Base-by-base conservation (phyloP, 2,888 invertebrate genomes). In the Ectemnius cavifrons region DNA sequence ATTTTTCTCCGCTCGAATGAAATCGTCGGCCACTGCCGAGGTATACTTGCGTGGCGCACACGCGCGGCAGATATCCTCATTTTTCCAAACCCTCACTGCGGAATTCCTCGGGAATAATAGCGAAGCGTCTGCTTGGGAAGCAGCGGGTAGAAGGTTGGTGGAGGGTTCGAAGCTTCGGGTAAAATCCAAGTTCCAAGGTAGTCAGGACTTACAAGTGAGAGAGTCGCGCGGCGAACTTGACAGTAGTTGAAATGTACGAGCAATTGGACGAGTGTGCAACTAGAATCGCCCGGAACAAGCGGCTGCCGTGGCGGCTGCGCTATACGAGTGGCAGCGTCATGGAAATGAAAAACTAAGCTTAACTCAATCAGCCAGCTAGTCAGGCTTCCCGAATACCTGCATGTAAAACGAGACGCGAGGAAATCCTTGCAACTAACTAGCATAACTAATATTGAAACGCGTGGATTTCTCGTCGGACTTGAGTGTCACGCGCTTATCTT, bases 1-100 rank as follows among this genome's bases (percentile, higher is more conserved):
- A 62, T 62, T 62, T 46, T 16, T 18, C 61, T 62, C 18, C 16
- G 16, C 45, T 16, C 61, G 61, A 62, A 46, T 62, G 45, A 62
- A 62, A 62, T 62, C 46, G 61, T 62, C 61, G 16, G 46, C 46
- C 11, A 0, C 14, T 16, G 14, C 37, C 61, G 46, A 11, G 37
- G 23, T 23, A 23, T 23, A 23, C 23, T 11, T 37, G 37, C 37
- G 37, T 11, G 37, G 37, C 37, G 37, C 37, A 37, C 37, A 37
- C 37, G 37, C 37, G 37, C 37, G 23, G 23, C 37, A 37, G 37
- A 37, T 46, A 18, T 45, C 69, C 46, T 18, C 47, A 27, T 45
- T 46, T 65, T 46, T 61, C 20, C n/a, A 37, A 61, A 27, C 27
- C 47, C 47, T 47, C 57, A 16, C 47, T 13, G 49, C 13, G 49